These are phyloP conservation scores for Pyrgus malvae DNA, from an alignment of 2,888 invertebrate genomes.

Conservation along the genomic window DNA sequence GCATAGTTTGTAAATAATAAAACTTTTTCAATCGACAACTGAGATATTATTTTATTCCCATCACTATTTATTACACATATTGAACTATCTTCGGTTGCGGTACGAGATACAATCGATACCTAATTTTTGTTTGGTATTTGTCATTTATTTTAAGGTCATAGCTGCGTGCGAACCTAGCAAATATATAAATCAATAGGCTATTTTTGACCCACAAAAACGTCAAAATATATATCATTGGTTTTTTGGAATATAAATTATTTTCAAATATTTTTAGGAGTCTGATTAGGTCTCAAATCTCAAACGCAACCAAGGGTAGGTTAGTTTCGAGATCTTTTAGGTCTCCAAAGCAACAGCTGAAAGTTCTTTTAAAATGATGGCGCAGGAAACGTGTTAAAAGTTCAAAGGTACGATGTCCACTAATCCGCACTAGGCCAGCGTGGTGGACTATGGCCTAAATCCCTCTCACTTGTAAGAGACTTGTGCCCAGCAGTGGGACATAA, in stretches of 20 bases:
- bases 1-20: slow-evolving; percentile 17
- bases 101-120: slow-evolving; percentile 30
- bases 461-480: no score
- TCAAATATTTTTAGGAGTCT: slow-evolving; percentile 20
- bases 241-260: slow-evolving; percentile 29
- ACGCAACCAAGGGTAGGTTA: slow-evolving; percentile 18
- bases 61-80: slow-evolving; percentile 24
- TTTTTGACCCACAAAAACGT: slow-evolving; percentile 16
- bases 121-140: slow-evolving; percentile 23
- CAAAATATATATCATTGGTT: slow-evolving; percentile 17
- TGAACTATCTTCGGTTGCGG: slow-evolving; percentile 31
- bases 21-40: slow-evolving; percentile 7
- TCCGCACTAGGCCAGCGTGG: no score
- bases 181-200: slow-evolving; percentile 23
- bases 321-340: slow-evolving; percentile 24
- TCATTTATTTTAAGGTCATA: slow-evolving; percentile 20
- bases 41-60: slow-evolving; percentile 31
- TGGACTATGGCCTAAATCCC: no score
- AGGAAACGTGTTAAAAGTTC: slow-evolving; percentile 22
- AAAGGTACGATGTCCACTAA: no score
- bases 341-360: slow-evolving; percentile 17
- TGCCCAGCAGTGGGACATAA: no score
- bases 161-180: slow-evolving; percentile 23
- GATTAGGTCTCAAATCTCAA: slow-evolving; percentile 16
- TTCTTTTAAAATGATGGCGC: slow-evolving; percentile 16